Percentiles rank a stretch among this genome's conserved stretches.
Conservation (phyloP, 2,113 vertebrate genomes). For the Cyprinodon brontotheroides region DNA sequence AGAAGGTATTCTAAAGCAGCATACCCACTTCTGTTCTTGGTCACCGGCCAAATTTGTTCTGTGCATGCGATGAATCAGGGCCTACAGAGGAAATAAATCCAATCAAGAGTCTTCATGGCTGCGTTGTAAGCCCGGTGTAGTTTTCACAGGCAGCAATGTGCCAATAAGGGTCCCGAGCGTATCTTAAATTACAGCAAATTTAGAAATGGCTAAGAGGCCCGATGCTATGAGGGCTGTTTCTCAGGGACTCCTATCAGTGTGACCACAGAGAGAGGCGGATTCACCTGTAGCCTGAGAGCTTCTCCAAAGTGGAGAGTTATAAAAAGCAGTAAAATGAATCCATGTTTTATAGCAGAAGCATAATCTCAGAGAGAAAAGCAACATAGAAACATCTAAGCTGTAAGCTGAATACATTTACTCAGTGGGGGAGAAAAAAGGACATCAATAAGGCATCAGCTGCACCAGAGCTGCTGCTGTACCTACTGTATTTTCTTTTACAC, state of each 20-base stretch:
- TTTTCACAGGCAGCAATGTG: neutral
- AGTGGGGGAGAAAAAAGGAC: neutral
- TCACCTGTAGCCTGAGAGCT: neutral
- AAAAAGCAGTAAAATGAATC: neutral
- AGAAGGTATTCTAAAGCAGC: conserved; percentile 22
- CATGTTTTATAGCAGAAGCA: neutral
- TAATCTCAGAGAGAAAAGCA: neutral
- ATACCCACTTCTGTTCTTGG: conserved; percentile 32
- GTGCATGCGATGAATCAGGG: conserved; percentile 1
- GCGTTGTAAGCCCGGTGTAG: neutral
- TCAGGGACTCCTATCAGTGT: conserved; percentile 15
- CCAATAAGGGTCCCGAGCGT: conserved; percentile 12
- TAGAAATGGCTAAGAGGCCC: conserved; percentile 27
- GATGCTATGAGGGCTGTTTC: conserved; percentile 9
- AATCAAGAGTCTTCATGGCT: neutral
- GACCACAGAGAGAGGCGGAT: neutral
- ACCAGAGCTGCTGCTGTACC: too few relatives aligned
- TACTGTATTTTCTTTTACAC: neutral
- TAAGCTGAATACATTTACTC: too few relatives aligned
- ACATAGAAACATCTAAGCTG: too few relatives aligned
- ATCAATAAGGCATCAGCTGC: neutral
- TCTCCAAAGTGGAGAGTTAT: neutral
- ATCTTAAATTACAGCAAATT: conserved; percentile 13
- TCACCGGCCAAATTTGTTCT: conserved; percentile 14
- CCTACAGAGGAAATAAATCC: conserved; percentile 1